Base-by-base conservation (phyloP, 2,888 invertebrate genomes). In the Conops quadrifasciatus region DNA sequence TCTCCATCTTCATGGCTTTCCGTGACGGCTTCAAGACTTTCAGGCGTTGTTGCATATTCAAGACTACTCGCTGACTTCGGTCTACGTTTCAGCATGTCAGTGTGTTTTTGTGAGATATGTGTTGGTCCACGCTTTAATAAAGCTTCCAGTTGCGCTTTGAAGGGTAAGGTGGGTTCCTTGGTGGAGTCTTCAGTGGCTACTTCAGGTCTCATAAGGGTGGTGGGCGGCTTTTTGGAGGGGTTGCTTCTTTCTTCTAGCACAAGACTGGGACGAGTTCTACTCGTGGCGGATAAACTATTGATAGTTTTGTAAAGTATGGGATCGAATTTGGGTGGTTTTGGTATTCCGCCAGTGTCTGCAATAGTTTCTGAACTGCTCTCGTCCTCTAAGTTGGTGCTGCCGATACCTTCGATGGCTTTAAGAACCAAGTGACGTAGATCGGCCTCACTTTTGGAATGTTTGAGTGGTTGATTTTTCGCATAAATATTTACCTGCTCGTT, bases 261-360 rank as follows among this genome's bases (percentile, higher is more conserved):
- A 59, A 83, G 76, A 75, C 80, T 80, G 49, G 81, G 81, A 64
- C 82, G 77, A 69, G 79, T 76, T 71, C 78, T 80, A 67, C 74
- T 74, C 67, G 75, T 77, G 73, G 79, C 78, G 67, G 78, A 76
- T 36, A 36, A 36, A 71, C 79, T 82, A 74, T 81, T 82, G 60
- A 83, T 78, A 69, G 83, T 84, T 77, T 82, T 81, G 73, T 84
- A 84, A 30, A 84, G 75, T 51, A 80, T 75, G 43, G 83, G 83
- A 80, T 84, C 83, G 74, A 84, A 85, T 79, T 82, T 84, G 47
- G 85, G 84, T 47, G 85, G 76, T 71, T 80, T 81, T 60, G 85
- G 84, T 73, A 84, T 83, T 62, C 71, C 72, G 28, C 70, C 63
- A 11, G 63, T 45, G 53, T 64, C 59, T 47, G 63, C 64, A 19